Evolutionary conservation across 1,140 invertebrate species (phyloP), one percentile per base, ranked within the genome.

Genomic region (Thaumetopoea pityocampa): DNA sequence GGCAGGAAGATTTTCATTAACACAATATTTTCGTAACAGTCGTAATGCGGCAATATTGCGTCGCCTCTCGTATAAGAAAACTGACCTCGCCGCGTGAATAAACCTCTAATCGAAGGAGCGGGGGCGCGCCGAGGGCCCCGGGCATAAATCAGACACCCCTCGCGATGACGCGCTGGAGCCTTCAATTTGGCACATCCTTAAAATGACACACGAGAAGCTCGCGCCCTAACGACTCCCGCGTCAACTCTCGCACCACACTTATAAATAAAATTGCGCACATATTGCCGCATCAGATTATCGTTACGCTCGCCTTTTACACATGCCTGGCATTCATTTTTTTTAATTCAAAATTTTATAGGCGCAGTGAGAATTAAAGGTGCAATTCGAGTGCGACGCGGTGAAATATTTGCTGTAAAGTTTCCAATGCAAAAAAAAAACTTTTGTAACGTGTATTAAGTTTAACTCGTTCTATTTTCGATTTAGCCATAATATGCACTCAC

Each of bases 151-250:
- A 83, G 77, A 26, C 70, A 68, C 78, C 78, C 72, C 74, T 67
- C 60, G 57, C 63, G 62, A 72, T 80, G 67, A 70, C 73, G 71
- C 69, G 60, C 45, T 66, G 74, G 74, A 83, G 69, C 72, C 79
- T 83, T 81, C 79, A 81, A 83, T 83, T 83, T 81, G 72, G 70
- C 70, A 81, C 79, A 81, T 83, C 79, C 79, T 83, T 83, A 83
- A 83, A 83, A 83, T 83, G 79, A 83, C 77, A 83, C 70, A 83
- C 70, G 79, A 83, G 74, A 79, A 60, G 56, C 41, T 58, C 58
- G 58, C 49, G n/a, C 58, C 60, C 67, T 83, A 83, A 83, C 74
- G 77, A 83, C 67, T 45, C 56, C 24, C 46, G 56, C 71, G 59
- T 68, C 72, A 66, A 59, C 65, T 63, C 67, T 45, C 60, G 57